Base-by-base conservation (phyloP, 2,113 vertebrate species). In the Romanogobio albipinnatus region DNA sequence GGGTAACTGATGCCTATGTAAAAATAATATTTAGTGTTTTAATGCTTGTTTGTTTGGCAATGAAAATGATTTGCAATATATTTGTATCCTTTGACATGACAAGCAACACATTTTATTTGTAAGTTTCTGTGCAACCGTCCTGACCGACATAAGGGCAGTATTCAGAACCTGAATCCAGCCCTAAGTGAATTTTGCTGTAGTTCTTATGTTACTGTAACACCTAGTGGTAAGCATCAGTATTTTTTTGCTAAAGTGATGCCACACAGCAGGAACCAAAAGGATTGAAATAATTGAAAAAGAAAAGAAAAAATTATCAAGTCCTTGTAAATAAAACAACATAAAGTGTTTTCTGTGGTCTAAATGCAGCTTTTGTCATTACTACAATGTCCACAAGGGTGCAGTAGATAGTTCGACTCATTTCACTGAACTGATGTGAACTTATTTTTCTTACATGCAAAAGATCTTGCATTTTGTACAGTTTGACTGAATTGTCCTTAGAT, bases 311-410 rank as follows among this genome's bases (percentile, higher is more conserved):
- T 22, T 39, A 0, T 39, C 0, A 70, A 70, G 9, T 17, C 4
- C 9, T 33, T 43, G 66, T 43, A 43, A n/a, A 71, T 43, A 71
- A 71, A 43, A 68, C 26, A 6, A 29, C 33, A 4, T 10, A 10
- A 10, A 11, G 58, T 61, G 36, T 33, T 33, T 81, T 51, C 33
- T 76, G 49, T 29, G 53, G 24, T 75, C 29, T 58, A n/a, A 77
- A 77, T 77, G 33, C 14, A 51, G 13, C 10, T 43, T 24, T 29
- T 62, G 39, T 33, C 24, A 68, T 29, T 81, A 10, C 43, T 1
- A 19, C 19, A 77, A 26, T 61, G 5, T 1, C 81, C 88, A 78
- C 70, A 53, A 75, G 84, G 24, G 22, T 14, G 86, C 86, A 89
- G 88, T 33, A 87, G 53, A 86, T 53, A 82, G 19, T 49, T 51